Conservation (phyloP, 2,113 vertebrate species). For the Phalacrocorax carbo region DNA sequence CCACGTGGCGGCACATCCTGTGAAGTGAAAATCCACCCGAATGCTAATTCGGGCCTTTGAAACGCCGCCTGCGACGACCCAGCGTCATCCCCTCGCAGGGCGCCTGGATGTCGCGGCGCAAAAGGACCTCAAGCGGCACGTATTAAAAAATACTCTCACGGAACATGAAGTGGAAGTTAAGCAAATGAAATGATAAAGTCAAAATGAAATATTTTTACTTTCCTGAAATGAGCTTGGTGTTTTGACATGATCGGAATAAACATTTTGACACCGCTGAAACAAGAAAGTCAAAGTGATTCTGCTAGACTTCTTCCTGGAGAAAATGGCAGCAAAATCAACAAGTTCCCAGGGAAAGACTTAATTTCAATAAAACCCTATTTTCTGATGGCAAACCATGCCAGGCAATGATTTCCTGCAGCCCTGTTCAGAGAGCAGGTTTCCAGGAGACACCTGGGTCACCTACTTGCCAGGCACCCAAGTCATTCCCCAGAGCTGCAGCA, state of each 20-base stretch:
- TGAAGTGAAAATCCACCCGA: background rate
- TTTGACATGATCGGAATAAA: constrained; percentile 55
- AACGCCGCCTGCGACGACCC: rapidly evolving
- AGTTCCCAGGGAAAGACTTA: background rate
- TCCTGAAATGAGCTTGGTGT: constrained; percentile 44
- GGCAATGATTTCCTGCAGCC: background rate
- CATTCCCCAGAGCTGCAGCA: rapidly evolving
- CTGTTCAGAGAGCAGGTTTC: background rate
- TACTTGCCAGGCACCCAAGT: background rate
- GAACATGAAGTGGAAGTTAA: constrained; percentile 32
- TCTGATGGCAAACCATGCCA: background rate
- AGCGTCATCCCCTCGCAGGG: background rate
- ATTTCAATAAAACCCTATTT: background rate
- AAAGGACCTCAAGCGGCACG: background rate
- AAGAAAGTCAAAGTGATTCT: constrained; percentile 59
- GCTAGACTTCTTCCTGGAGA: constrained; percentile 2
- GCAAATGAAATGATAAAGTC: constrained; percentile 13
- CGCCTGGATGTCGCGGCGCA: rapidly evolving
- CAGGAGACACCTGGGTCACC: background rate
- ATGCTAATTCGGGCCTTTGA: background rate
- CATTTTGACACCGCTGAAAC: constrained; percentile 65
- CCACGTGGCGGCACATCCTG: background rate
- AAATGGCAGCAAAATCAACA: constrained; percentile 30
- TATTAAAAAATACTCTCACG: background rate
- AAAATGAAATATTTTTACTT: constrained; percentile 41